Conservation (phyloP, 2,113 vertebrate genomes). For the Saccopteryx leptura region DNA sequence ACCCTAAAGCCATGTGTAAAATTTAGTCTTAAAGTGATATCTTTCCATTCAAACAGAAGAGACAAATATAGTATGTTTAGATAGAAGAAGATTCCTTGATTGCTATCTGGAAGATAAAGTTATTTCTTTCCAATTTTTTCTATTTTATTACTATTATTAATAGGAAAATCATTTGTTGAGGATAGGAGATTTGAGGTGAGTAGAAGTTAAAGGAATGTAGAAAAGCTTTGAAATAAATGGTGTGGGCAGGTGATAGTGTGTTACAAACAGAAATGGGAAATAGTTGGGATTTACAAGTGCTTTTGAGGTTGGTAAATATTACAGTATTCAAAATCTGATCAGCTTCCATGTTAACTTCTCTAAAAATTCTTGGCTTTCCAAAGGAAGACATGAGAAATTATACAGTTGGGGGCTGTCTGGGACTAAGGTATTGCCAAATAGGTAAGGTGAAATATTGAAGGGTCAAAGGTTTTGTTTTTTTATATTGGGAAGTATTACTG, state of each 20-base stretch:
- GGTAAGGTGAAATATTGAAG: neutral
- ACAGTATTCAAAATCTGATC: neutral
- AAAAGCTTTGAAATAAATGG: neutral
- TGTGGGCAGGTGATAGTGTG: neutral
- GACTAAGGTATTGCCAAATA: neutral
- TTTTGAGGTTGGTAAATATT: neutral
- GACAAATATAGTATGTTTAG: neutral
- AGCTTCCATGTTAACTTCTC: neutral
- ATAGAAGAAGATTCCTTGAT: neutral
- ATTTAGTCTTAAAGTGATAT: neutral
- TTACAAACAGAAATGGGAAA: neutral
- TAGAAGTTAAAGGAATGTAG: neutral
- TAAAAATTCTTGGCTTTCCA: neutral
- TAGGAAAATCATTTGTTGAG: neutral
- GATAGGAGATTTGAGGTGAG: neutral
- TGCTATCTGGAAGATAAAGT: neutral
- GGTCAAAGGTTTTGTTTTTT: neutral
- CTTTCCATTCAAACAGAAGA: neutral
- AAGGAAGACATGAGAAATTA: neutral
- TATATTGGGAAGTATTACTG: neutral
- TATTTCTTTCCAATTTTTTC: constrained; percentile 6
- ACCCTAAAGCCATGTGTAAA: neutral
- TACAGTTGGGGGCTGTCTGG: neutral
- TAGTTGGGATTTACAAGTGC: neutral
- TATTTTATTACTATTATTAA: neutral